Percentiles rank a stretch among this genome's conserved stretches.
Evolutionary conservation across 2,888 invertebrate species (phyloP).

Genomic region (Tetragnatha montana): DNA sequence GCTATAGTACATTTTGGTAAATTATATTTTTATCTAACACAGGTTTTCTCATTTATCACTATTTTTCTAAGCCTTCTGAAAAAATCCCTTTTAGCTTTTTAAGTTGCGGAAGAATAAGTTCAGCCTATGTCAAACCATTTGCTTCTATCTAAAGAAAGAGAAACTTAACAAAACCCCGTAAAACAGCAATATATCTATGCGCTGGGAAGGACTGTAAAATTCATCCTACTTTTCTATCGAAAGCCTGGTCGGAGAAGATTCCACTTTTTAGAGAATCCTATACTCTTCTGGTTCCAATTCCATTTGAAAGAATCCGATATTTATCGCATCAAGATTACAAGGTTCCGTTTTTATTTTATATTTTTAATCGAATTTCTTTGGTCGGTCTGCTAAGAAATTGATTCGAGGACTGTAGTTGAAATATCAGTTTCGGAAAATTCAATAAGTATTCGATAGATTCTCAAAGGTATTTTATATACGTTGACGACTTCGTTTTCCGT

Average conservation of each 20-base stretch:
- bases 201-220: background rate
- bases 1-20: no score
- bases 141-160: background rate
- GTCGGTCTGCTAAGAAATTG: constrained; percentile 11
- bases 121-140: background rate
- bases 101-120: background rate
- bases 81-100: no score
- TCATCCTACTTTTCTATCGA: background rate
- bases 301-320: constrained; percentile 39
- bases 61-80: no score
- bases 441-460: constrained; percentile 25
- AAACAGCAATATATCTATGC: background rate
- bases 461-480: background rate
- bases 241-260: background rate
- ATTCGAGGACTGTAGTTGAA: constrained; percentile 8
- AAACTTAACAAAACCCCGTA: background rate
- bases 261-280: background rate
- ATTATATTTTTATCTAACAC: no score
- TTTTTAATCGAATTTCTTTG: constrained; percentile 27
- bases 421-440: constrained; percentile 25
- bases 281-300: constrained; percentile 1
- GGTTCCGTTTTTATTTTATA: constrained; percentile 10
- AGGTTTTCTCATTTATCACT: no score
- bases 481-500: background rate
- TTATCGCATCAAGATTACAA: constrained; percentile 31